phyloP scores from a whole-genome alignment of 2,888 invertebrate species.

The Plagodis pulveraria region DNA sequence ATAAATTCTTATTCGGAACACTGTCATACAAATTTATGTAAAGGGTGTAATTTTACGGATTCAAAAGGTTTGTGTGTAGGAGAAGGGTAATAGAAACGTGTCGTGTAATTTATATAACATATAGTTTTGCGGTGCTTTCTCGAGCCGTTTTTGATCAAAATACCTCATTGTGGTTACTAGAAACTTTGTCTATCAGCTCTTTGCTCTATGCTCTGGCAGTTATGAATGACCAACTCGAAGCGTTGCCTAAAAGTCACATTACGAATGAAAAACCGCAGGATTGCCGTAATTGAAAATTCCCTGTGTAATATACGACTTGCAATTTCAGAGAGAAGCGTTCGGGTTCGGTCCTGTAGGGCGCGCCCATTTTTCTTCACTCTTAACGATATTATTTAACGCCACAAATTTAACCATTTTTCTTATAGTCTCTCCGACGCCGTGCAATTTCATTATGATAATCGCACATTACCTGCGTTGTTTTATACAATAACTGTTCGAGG shows the following conservation, averaged over 20 bases:
- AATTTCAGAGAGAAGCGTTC: conserved; percentile 73
- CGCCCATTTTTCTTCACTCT: conserved; percentile 76
- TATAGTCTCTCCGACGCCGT: conserved; percentile 61
- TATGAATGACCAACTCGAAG: conserved; percentile 75
- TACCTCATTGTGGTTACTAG: background rate
- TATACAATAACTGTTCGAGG: conserved; percentile 52
- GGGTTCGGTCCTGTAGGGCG: conserved; percentile 66
- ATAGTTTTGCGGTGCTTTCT: background rate
- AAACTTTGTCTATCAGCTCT: conserved; percentile 30
- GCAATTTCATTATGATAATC: conserved; percentile 83
- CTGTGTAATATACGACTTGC: conserved; percentile 82
- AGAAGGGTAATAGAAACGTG: too few relatives aligned
- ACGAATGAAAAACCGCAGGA: conserved; percentile 83
- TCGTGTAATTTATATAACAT: too few relatives aligned
- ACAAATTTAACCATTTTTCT: conserved; percentile 81
- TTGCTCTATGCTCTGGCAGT: conserved; percentile 46
- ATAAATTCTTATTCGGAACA: too few relatives aligned
- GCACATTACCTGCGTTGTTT: conserved; percentile 65
- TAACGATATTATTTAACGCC: conserved; percentile 83
- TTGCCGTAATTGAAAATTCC: conserved; percentile 84
- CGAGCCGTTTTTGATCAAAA: background rate
- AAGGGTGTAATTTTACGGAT: too few relatives aligned
- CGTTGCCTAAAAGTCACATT: conserved; percentile 80
- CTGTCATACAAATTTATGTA: too few relatives aligned
- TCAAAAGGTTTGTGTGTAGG: too few relatives aligned